Evolutionary conservation across 2,797 vertebrate genomes (phyloP).

Genomic region (Bradypus variegatus): DNA sequence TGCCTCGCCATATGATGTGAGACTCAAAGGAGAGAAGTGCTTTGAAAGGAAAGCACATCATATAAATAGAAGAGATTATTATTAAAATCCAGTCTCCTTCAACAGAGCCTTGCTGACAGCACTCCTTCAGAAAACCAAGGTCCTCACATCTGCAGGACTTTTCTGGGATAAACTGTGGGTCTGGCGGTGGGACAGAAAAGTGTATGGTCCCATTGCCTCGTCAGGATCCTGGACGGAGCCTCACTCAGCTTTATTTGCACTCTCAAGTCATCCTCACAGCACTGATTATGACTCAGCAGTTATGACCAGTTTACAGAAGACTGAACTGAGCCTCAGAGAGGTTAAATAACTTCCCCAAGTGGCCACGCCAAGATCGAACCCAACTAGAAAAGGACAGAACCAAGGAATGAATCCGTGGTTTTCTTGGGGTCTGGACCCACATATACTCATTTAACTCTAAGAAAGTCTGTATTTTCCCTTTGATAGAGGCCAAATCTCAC

Average conservation of each 20-base stretch:
- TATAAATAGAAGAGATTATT: conserved; percentile 35
- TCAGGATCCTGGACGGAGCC: neutral
- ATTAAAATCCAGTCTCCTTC: conserved; percentile 13
- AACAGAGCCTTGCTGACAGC: neutral
- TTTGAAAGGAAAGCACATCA: conserved; percentile 34
- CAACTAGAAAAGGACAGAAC: neutral
- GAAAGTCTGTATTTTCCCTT: neutral
- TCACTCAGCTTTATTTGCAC: neutral
- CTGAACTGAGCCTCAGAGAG: neutral
- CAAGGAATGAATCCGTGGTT: neutral
- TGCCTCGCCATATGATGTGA: neutral
- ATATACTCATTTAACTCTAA: neutral
- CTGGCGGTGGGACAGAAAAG: neutral
- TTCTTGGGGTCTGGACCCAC: neutral
- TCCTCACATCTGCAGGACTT: neutral
- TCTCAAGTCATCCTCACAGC: neutral
- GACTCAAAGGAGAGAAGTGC: conserved; percentile 19
- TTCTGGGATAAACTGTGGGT: neutral
- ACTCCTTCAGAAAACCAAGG: neutral
- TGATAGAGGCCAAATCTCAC: neutral
- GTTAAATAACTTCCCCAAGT: neutral
- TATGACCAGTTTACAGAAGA: neutral
- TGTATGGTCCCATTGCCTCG: neutral
- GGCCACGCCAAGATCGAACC: neutral
- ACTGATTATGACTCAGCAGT: neutral